phyloP scores from a whole-genome alignment of 2,797 vertebrate genomes.

The Clarias fuscus region DNA sequence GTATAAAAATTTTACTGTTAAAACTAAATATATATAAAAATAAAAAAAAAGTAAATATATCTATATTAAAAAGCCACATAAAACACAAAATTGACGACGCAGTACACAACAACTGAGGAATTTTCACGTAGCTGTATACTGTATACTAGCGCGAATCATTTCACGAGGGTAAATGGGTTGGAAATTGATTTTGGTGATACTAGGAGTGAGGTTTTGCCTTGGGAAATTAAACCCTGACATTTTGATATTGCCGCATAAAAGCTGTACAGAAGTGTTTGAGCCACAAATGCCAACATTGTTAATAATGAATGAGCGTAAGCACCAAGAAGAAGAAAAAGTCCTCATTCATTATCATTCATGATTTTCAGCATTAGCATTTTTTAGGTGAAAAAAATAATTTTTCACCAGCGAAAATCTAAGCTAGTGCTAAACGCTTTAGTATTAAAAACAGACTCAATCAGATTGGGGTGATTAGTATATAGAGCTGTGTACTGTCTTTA shows the following conservation, averaged over 20 bases:
- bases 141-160: background rate
- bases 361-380: background rate
- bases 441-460: background rate
- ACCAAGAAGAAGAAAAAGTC: background rate
- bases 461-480: too few relatives aligned
- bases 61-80: background rate
- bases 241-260: background rate
- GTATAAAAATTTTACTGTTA: background rate
- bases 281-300: slow-evolving; percentile 1
- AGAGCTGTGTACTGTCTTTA: background rate
- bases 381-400: background rate
- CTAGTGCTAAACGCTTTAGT: background rate
- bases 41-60: too few relatives aligned
- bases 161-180: background rate
- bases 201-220: background rate
- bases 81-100: background rate
- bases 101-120: background rate
- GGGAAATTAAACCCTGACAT: background rate
- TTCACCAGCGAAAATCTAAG: background rate
- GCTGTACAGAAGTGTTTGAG: background rate
- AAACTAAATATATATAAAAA: background rate
- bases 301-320: background rate
- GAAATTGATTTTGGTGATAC: background rate
- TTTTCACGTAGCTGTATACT: background rate
- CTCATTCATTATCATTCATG: background rate